Base-by-base conservation (phyloP, 2,888 invertebrate genomes). In the Lasioglossum zephyrum region DNA sequence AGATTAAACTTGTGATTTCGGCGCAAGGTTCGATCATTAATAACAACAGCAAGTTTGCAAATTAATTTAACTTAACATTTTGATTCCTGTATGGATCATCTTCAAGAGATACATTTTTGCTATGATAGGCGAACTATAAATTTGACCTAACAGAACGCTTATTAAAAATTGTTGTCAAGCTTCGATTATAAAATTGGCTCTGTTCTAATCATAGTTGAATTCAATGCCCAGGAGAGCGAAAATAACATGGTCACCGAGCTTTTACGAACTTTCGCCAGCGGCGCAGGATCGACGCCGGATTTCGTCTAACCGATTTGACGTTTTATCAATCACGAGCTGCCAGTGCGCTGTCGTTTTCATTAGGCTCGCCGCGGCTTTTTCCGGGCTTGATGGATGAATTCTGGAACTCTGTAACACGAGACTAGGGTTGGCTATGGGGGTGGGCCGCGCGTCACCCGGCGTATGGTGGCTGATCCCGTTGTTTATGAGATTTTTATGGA, bases 311-410 rank as follows among this genome's bases (percentile, higher is more conserved):
- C 92, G 92, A 93, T 94, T 93, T 93, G 94, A 94, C 93, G 91
- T 94, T 94, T 93, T 94, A 94, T 94, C 94, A 94, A 94, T 94
- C 94, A 94, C 92, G 87, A 90, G 89, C 91, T 88, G 90, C 88
- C 90, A 91, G 47, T 6, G 63, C 26, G 87, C 83, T 77, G 84
- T 83, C 82, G 82, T 87, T 87, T 86, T 87, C 89, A 86, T 90
- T 84, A 87, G 84, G 85, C 80, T 36, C 41, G 31, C 72, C 60
- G 73, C 74, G 72, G 89, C 86, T 90, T 90, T 91, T 90, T 91
- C 90, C 39, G 13, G 57, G 89, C 86, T 88, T 93, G 93, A 92
- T 93, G 93, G 92, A 92, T 92, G 92, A 92, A 91, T 88, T 88
- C 89, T 90, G 90, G 88, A 91, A 86, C 89, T 90, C 80, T 86